Evolutionary conservation across 1,140 invertebrate genomes (phyloP).

Genomic region (Helicorthomorpha holstii): DNA sequence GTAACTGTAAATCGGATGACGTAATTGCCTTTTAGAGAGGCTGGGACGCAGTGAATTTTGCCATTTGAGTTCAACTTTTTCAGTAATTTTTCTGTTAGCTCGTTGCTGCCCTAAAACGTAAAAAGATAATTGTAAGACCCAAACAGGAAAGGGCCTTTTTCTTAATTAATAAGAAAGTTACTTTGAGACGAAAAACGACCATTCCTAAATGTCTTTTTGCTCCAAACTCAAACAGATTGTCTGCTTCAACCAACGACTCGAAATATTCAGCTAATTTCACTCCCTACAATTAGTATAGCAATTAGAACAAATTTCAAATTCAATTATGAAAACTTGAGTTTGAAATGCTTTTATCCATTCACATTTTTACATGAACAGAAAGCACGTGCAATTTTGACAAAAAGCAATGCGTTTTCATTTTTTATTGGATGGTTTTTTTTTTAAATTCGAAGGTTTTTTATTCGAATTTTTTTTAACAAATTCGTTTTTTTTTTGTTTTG

Average conservation of each 20-base stretch:
- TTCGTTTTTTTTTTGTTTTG: too few relatives aligned
- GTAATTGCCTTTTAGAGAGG: conserved; percentile 47
- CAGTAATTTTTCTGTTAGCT: conserved; percentile 32
- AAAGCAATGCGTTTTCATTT: not conserved
- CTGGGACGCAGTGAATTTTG: conserved; percentile 33
- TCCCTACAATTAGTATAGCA: conserved; percentile 21
- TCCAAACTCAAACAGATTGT: conserved; percentile 39
- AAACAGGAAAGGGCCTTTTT: too few relatives aligned
- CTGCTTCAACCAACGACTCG: conserved; percentile 27
- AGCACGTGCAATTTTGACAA: too few relatives aligned
- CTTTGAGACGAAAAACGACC: conserved; percentile 61
- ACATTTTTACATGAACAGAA: too few relatives aligned
- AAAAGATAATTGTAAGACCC: too few relatives aligned
- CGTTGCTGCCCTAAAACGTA: conserved; percentile 29
- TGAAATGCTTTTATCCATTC: not conserved
- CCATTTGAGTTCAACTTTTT: conserved; percentile 35
- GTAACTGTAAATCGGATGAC: conserved; percentile 88
- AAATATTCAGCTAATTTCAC: conserved; percentile 34
- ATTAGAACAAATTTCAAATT: not conserved
- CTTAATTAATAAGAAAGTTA: conserved; percentile 10
- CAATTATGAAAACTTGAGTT: not conserved
- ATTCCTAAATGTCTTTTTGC: conserved; percentile 74
- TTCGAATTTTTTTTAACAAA: too few relatives aligned
- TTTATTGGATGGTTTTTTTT: conserved; percentile 1
- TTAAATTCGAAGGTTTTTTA: too few relatives aligned